Percentiles rank a stretch among this genome's conserved stretches.
Conservation (phyloP, 2,888 invertebrate species). For the Erpobdella octoculata region DNA sequence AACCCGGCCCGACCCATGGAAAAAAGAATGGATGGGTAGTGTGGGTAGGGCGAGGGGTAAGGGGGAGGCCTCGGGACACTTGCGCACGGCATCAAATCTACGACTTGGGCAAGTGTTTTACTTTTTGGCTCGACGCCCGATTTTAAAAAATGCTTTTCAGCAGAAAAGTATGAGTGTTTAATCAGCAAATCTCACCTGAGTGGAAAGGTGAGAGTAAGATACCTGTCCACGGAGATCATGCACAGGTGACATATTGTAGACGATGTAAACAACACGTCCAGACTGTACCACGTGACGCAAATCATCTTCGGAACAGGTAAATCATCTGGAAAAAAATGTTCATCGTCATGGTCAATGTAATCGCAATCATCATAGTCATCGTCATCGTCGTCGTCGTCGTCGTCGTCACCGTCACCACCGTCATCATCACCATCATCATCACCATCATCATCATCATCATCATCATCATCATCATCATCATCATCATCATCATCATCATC, state of each 20-base stretch:
- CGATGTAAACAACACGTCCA: slow-evolving; percentile 41
- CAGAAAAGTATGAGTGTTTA: too few species aligned
- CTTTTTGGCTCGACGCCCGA: too few species aligned
- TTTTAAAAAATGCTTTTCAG: too few species aligned
- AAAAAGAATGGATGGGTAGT: too few species aligned
- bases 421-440: neutral
- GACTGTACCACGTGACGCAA: slow-evolving; percentile 40
- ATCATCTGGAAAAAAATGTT: slow-evolving; percentile 31
- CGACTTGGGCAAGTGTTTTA: too few species aligned
- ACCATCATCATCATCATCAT: neutral
- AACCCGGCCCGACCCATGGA: too few species aligned
- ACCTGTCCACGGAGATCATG: slow-evolving; percentile 41
- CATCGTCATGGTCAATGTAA: neutral
- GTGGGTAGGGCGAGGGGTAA: too few species aligned
- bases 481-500: slow-evolving; percentile 20
- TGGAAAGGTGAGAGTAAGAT: slow-evolving; percentile 39
- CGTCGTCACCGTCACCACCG: neutral
- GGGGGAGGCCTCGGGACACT: too few species aligned
- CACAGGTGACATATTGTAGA: slow-evolving; percentile 41
- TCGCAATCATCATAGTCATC: neutral
- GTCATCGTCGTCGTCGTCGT: neutral
- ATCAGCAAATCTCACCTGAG: slow-evolving; percentile 28
- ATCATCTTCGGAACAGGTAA: slow-evolving; percentile 36
- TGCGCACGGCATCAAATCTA: too few species aligned
- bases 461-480: slow-evolving; percentile 11